Evolutionary conservation across 2,888 invertebrate species (phyloP), one percentile per base, ranked within the genome.

Genomic region (Brachycybe producta): DNA sequence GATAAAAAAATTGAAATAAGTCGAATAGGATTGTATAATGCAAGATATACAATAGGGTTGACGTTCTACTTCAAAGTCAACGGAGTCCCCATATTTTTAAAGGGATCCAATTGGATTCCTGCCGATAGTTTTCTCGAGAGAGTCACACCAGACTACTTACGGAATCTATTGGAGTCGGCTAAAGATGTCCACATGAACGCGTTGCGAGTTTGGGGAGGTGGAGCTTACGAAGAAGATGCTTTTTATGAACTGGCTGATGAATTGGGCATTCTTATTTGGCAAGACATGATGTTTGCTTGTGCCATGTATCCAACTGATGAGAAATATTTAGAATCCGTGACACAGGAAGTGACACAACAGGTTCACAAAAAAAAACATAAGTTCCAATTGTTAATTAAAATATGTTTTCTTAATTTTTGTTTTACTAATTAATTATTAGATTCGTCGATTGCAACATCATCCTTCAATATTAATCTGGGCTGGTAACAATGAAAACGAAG

Each of bases 151-250:
- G 62, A 62, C 15, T 60, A 64, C 40, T 75, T 86, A 47, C 68
- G 74, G 28, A 67, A 75, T 55, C 69, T 91, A 1, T 65, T 94
- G 32, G 62, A 67, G 47, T 78, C 84, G 0, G 82, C 82, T 1
- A 77, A 75, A 57, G 77, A 80, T 7, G 79, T 81, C 0, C 78
- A 94, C 63, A 90, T 92, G 84, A 85, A 87, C 61, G 86, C 88
- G 80, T 68, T 97, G 13, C 74, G 97, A n/a, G 85, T 97, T 1
- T 98, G 97, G 97, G 97, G 97, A 24, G 97, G 97, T n/a, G 97
- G 94, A 0, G 71, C 88, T 0, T 98, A 95, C 62, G 95, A 95
- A 64, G 79, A 82, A 0, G 85, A 94, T 58, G 74, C 76, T 51
- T 94, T 97, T 67, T 98, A 97, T 65, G 72, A 80, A 51, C 65